Base-by-base conservation (phyloP, 2,888 invertebrate genomes). In the Agrotis segetum region DNA sequence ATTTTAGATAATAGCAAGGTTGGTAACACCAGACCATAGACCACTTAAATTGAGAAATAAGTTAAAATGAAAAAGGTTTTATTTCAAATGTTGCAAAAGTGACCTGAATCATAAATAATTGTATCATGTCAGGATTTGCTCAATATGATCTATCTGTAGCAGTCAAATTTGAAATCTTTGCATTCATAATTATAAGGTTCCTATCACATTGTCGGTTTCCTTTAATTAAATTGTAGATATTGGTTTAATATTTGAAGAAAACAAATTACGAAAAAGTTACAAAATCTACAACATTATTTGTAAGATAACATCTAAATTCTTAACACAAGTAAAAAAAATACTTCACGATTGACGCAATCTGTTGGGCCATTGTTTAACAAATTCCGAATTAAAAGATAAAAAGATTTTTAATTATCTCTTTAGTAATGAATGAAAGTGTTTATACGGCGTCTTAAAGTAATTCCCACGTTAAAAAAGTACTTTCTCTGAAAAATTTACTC, bases 381-480 rank as follows among this genome's bases (percentile, higher is more conserved):
- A 69, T 71, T 40, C 67, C 49, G n/a, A 60, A 60, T 71, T 62
- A 50, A 40, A 40, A 61, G 71, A 71, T 55, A 46, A 62, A 63
- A 77, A 71, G 19, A 59, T 64, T 67, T 65, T 62, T 49, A 71
- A 77, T 64, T 67, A 67, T 24, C 52, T 62, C 14, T 59, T 56
- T 62, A 50, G 53, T 75, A 66, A 79, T 56, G 19, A 77, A 80
- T 69, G 74, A 70, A 67, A 55, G 66, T 74, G 29, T 46, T 56
- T 56, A 13, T 53, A 7, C 7, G 14, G 49, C 34, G 9, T 56
- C 59, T 52, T 1, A 29, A 60, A 71, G 29, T 50, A 67, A 69
- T 80, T 84, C 83, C 63, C 83, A 84, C 82, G 70, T 19, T 29
- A 21, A 56, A 40, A 56, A 58, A 16, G 17, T 47, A 61, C 82